These are phyloP conservation scores for Sus scrofa DNA, from an alignment of 2,113 vertebrate species.

Conservation along the genomic window T2T-Sscrofa CM000818.6:2276001-2276500, in stretches of 20 bases:
- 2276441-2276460: neutral
- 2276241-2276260: neutral
- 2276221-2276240: neutral
- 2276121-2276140: conserved; percentile 33
- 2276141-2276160: conserved; percentile 38
- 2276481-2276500: too few species aligned
- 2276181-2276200: neutral
- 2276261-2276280: neutral
- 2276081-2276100: neutral
- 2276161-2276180: conserved; percentile 22
- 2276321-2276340: neutral
- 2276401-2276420: too few species aligned
- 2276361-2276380: neutral
- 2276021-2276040: conserved; percentile 17
- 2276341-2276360: neutral
- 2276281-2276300: neutral
- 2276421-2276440: neutral
- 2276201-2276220: neutral
- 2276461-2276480: neutral
- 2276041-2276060: neutral
- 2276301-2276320: neutral
- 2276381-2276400: accelerated
- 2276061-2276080: conserved; percentile 50
- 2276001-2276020: neutral
- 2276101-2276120: conserved; percentile 59